Base-by-base conservation (phyloP, 1,140 invertebrate species). In the Drosophila micromelanica region DNA sequence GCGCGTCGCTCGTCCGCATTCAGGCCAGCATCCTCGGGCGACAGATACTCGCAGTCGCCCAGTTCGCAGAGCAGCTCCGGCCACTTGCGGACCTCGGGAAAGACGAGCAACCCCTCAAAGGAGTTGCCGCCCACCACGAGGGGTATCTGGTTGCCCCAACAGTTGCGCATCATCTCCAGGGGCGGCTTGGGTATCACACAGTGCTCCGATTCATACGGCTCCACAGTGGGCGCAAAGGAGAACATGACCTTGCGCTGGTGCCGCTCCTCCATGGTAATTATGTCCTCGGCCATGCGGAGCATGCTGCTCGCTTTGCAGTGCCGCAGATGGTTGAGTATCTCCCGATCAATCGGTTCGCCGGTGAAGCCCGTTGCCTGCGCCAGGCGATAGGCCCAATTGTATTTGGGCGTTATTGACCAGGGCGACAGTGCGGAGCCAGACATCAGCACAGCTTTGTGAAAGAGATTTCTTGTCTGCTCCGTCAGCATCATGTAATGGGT, bases 401-500 rank as follows among this genome's bases (percentile, higher is more conserved):
- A 49, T 15, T 86, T 80, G 6, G 91, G 90, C 5, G 74, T 82
- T 9, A 78, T 71, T 1, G 90, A 78, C 91, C 91, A 92, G 4
- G 90, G 81, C 1, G 87, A 74, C 35, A 92, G 12, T 0, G 82
- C 91, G 15, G 78, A 78, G 8, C 93, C 93, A 12, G 92, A 93
- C 89, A 93, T 92, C 0, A 91, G 65, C 12, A 93, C 90, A 4
- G 89, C 86, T 64, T 92, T 92, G 68, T 93, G 91, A 56, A 93
- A 93, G 17, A 93, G 76, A 51, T 93, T 93, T 92, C 70, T 84
- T 12, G 91, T 62, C 61, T 90, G 82, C 27, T 91, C 86, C 77
- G 93, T 95, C 2, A 96, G 69, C 64, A 95, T 92, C 80, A 95
- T 94, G 73, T 95, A 93, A n/a, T 93, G 92, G 0, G 93, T 91